A percentile compares a stretch with the other conserved stretches of the same genome.
Conservation (phyloP, 2,797 vertebrate species). For the Lacerta viridis region DNA sequence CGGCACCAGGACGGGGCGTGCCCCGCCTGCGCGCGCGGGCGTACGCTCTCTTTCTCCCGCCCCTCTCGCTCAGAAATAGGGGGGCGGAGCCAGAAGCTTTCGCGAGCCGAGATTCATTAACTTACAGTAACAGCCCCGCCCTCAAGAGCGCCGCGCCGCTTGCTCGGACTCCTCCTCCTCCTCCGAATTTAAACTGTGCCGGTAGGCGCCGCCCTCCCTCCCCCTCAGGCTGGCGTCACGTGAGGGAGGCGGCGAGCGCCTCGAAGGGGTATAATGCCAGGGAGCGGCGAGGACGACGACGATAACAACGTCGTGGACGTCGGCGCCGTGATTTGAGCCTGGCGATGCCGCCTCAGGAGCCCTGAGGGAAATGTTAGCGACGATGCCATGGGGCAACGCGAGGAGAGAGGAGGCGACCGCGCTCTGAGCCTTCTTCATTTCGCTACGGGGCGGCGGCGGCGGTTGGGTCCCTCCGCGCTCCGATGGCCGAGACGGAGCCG, state of each 20-base stretch:
- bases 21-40: neutral
- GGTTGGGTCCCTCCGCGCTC: neutral
- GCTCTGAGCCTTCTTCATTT: no score
- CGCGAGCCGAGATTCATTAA: neutral
- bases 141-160: no score
- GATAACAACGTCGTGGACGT: neutral
- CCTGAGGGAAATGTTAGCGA: conserved; percentile 25
- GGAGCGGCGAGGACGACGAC: no score
- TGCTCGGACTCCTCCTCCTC: neutral
- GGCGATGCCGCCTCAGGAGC: neutral
- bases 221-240: neutral
- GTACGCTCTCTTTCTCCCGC: neutral
- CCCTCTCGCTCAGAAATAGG: neutral
- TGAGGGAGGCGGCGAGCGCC: conserved; percentile 1
- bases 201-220: neutral
- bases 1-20: neutral
- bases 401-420: neutral
- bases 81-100: neutral
- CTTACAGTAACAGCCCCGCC: no score
- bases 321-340: neutral
- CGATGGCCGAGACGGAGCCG: conserved; percentile 82
- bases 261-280: neutral
- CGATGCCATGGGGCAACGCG: neutral
- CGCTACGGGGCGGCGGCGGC: neutral
- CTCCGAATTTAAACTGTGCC: neutral